phyloP scores from a whole-genome alignment of 2,888 invertebrate genomes.

The Drosophila setosimentum region DNA sequence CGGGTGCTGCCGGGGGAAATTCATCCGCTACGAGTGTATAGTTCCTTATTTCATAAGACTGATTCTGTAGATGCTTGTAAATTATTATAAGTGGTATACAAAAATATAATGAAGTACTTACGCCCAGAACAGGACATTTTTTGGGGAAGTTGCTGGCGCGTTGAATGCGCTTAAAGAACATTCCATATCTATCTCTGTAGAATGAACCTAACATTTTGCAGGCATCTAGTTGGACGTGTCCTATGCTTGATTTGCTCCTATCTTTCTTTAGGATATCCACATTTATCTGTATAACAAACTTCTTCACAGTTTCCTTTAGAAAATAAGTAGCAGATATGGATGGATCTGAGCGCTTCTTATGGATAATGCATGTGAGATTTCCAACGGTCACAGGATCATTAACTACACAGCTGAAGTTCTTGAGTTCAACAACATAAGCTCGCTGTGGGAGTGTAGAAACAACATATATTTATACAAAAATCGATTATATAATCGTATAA shows the following conservation, averaged over 20 bases:
- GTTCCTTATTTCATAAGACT: conserved; percentile 53
- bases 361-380: conserved; percentile 8
- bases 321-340: not conserved
- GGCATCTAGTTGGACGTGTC: conserved; percentile 46
- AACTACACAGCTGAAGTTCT: conserved; percentile 23
- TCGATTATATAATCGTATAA: no score
- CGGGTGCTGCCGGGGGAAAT: conserved; percentile 39
- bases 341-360: conserved; percentile 7
- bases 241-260: conserved; percentile 46
- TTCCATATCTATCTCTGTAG: conserved; percentile 24
- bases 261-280: conserved; percentile 42
- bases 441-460: not conserved
- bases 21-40: conserved; percentile 44
- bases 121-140: conserved; percentile 51
- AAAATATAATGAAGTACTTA: conserved; percentile 32
- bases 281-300: not conserved
- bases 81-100: not conserved
- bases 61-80: conserved; percentile 4
- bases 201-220: conserved; percentile 50
- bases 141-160: conserved; percentile 47
- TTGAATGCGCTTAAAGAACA: conserved; percentile 42
- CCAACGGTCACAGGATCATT: not conserved
- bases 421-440: conserved; percentile 5
- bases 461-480: no score
- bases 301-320: not conserved